These are phyloP conservation scores for Corella eumyota DNA, from an alignment of 23 tunicate species.

Conservation along the genomic window DNA sequence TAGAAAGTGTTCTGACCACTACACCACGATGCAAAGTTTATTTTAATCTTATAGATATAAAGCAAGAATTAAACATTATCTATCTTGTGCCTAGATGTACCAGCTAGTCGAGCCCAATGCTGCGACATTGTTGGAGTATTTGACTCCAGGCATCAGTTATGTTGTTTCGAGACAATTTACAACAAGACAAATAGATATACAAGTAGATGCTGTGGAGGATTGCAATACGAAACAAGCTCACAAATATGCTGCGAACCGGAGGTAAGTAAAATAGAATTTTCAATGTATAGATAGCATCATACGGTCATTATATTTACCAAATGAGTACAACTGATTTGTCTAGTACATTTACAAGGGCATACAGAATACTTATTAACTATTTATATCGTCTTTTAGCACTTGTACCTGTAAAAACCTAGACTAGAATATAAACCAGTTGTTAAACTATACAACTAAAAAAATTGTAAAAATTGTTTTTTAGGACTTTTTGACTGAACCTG, in stretches of 20 bases:
- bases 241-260: slow-evolving; percentile 68
- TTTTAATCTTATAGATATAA: no score
- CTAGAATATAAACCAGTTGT: neutral
- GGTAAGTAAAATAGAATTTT: slow-evolving; percentile 40
- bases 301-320: no score
- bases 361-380: neutral
- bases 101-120: slow-evolving; percentile 38
- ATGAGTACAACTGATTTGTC: no score
- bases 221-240: slow-evolving; percentile 33
- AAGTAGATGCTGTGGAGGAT: slow-evolving; percentile 71
- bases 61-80: no score
- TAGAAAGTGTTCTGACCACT: no score
- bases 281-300: no score
- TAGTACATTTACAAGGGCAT: no score
- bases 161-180: slow-evolving; percentile 40
- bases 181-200: slow-evolving; percentile 27
- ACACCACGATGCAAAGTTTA: no score
- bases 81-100: slow-evolving; percentile 50
- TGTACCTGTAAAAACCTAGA: neutral
- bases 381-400: neutral
- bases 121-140: slow-evolving; percentile 52
- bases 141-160: slow-evolving; percentile 52
- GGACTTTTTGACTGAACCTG: slow-evolving; percentile 6
- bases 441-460: neutral
- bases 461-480: neutral